phyloP scores from a whole-genome alignment of 2,888 invertebrate species.

The Gibbula magus region DNA sequence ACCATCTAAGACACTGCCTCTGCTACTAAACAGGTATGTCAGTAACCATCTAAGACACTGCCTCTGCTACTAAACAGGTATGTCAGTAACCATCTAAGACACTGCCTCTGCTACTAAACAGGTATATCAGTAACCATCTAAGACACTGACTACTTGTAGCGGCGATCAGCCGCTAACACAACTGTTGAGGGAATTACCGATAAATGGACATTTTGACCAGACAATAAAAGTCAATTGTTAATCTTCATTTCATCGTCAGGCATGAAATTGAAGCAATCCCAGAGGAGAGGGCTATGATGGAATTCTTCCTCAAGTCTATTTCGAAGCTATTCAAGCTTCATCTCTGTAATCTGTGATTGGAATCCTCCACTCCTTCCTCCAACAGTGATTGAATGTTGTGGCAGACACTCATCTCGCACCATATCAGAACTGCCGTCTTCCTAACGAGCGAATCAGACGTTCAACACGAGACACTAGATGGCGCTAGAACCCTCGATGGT shows the following conservation, averaged over 20 bases:
- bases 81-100: too few species aligned
- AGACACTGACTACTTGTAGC: too few species aligned
- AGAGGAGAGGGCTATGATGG: background rate
- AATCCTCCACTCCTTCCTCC: background rate
- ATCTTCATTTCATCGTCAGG: slow-evolving; percentile 3
- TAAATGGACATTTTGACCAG: slow-evolving; percentile 19
- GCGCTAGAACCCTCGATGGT: background rate
- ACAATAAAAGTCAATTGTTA: slow-evolving; percentile 24
- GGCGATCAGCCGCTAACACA: background rate
- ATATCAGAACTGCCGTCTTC: background rate
- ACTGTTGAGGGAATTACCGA: slow-evolving; percentile 1
- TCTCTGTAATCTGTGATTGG: background rate
- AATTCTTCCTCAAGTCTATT: background rate
- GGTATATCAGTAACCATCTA: too few species aligned
- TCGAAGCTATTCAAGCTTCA: background rate
- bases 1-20: too few species aligned
- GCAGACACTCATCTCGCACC: background rate
- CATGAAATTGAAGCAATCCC: slow-evolving; percentile 27
- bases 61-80: too few species aligned
- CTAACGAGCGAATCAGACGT: background rate
- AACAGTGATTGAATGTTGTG: background rate
- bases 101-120: too few species aligned
- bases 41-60: too few species aligned
- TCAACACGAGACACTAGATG: background rate
- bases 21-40: too few species aligned